A percentile compares a stretch with the other conserved stretches of the same genome.
Evolutionary conservation across 2,888 invertebrate genomes (phyloP).

Genomic region (Spodoptera picta): DNA sequence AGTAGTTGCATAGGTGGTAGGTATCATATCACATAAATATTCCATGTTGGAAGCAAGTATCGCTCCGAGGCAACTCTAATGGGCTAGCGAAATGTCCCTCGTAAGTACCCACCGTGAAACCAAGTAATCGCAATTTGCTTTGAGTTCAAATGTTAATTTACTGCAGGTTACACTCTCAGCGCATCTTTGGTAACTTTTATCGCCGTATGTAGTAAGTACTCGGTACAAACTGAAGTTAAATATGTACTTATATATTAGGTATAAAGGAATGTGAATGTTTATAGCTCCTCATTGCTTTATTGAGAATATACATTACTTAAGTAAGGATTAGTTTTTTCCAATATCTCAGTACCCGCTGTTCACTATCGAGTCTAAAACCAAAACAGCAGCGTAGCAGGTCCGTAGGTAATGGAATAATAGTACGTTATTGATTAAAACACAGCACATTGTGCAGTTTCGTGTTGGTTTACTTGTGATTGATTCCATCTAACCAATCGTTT

Average conservation of each 20-base stretch:
- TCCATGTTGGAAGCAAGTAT: constrained; percentile 10
- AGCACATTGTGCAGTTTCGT: constrained; percentile 20
- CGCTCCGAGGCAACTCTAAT: constrained; percentile 9
- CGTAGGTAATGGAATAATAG: constrained; percentile 22
- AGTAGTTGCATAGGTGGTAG: no score
- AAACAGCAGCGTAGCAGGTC: constrained; percentile 1
- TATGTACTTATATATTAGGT: constrained; percentile 6
- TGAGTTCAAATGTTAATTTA: constrained; percentile 62
- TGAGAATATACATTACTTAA: constrained; percentile 7
- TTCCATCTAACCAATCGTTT: constrained; percentile 49
- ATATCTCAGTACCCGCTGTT: constrained; percentile 8
- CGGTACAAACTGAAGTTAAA: constrained; percentile 30
- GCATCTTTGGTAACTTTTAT: constrained; percentile 44
- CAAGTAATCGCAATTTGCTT: constrained; percentile 40
- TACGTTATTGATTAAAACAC: constrained; percentile 25
- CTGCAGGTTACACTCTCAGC: constrained; percentile 31
- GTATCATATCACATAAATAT: not conserved
- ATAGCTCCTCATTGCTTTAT: constrained; percentile 25
- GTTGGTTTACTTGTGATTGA: constrained; percentile 46
- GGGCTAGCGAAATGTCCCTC: constrained; percentile 22
- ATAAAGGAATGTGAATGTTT: constrained; percentile 34
- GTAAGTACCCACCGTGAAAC: constrained; percentile 22
- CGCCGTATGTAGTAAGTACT: constrained; percentile 16
- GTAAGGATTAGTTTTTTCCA: not conserved
- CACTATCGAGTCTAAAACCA: constrained; percentile 7